A percentile compares a stretch with the other conserved stretches of the same genome.
Conservation (phyloP, 2,797 vertebrate species). For the Pteropus rufus region DNA sequence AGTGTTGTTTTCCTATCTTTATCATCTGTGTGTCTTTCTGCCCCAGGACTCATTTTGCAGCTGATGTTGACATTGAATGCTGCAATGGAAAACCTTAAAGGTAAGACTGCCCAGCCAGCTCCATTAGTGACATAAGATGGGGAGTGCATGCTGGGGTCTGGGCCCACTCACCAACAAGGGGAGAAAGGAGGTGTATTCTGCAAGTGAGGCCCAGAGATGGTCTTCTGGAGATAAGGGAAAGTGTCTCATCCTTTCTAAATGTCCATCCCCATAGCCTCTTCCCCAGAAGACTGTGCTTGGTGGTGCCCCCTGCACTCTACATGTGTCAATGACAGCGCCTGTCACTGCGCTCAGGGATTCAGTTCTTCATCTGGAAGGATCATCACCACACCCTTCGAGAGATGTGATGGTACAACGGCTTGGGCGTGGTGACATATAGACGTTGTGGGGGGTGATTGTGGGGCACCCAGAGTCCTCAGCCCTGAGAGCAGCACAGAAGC, state of each 20-base stretch:
- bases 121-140: too few relatives aligned
- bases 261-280: background rate
- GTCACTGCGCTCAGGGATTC: background rate
- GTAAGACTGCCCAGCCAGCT: background rate
- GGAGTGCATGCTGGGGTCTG: too few relatives aligned
- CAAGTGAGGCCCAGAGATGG: background rate
- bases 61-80: rapidly evolving
- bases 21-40: background rate
- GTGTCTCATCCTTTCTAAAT: background rate
- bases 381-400: rapidly evolving
- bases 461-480: too few relatives aligned
- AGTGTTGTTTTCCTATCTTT: background rate
- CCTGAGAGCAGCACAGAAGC: background rate
- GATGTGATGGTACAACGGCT: background rate
- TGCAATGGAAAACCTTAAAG: rapidly evolving
- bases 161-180: background rate
- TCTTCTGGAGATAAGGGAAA: background rate
- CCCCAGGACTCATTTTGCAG: background rate
- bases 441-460: too few relatives aligned
- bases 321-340: background rate
- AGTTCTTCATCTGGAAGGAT: background rate
- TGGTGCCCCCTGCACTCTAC: background rate
- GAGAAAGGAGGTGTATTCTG: background rate
- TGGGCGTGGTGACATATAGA: background rate
- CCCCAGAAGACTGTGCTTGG: background rate